Base-by-base conservation (phyloP, 2,888 invertebrate genomes). In the Clunio marinus region DNA sequence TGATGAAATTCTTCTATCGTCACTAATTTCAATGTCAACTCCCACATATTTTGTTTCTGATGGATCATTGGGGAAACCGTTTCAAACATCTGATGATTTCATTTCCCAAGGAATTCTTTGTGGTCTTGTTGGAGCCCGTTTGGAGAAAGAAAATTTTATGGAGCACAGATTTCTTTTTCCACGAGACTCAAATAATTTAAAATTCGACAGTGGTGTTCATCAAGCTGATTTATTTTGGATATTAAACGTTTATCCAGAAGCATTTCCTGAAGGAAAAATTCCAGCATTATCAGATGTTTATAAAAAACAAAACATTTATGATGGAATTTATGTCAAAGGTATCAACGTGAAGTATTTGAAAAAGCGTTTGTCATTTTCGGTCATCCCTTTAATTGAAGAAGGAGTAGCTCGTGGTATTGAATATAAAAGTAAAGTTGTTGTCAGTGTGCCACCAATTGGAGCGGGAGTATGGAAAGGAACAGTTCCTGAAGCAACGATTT, bases 191-290 rank as follows among this genome's bases (percentile, higher is more conserved):
- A 22, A 58, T 15, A 32, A 13, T 32, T 32, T 32, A 13, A 32
- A 32, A 8, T 27, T 5, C 1, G 1, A 17, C 3, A 8, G 2
- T 20, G 4, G 10, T 1, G n/a, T 20, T 28, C 58, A 58, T 28
- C 17, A 58, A 10, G n/a, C 20, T 1, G 60, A 60, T n/a, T 1
- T 22, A 3, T 60, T 60, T 60, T 60, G 60, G 60, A 60, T 60
- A 1, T 13, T 32, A 35, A 35, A 35, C 2, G 37, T 60, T 37
- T 60, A 37, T 37, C 25, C 60, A 20, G 35, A 60, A 17, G 60
- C 60, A 13, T 60, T 60, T 37, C 60, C 60, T 37, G 60, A 60
- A 32, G 35, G 35, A 37, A 24, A 24, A 24, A 32, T 60, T 60
- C 60, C 60, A 37, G 32, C 60, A 10, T 1, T 15, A 35, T 15